A percentile compares a stretch with the other conserved stretches of the same genome.
Conservation (phyloP, 2,113 vertebrate species). For the Cacatua alba region DNA sequence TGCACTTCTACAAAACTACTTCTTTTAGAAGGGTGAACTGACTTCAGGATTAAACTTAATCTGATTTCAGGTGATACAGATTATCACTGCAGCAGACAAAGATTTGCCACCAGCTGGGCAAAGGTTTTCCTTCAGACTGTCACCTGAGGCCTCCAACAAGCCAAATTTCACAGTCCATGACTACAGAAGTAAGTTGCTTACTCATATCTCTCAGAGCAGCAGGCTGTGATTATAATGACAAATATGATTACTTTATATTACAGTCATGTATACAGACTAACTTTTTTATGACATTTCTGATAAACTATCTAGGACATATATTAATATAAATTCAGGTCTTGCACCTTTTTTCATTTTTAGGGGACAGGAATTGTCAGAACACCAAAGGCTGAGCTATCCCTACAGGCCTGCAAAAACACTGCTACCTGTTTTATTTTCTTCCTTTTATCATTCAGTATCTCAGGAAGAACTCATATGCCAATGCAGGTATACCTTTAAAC, state of each 20-base stretch:
- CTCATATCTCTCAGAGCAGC: not conserved
- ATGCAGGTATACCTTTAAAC: slow-evolving; percentile 30
- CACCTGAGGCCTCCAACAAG: slow-evolving; percentile 85
- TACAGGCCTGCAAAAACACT: slow-evolving; percentile 17
- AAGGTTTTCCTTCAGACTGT: slow-evolving; percentile 88
- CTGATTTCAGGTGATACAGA: slow-evolving; percentile 90
- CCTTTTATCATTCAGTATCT: slow-evolving; percentile 34
- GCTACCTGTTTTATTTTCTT: slow-evolving; percentile 33
- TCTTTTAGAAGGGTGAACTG: not conserved
- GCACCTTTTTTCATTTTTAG: slow-evolving; percentile 21
- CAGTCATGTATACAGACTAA: not conserved
- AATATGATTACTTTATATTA: not conserved
- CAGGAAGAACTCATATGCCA: slow-evolving; percentile 9
- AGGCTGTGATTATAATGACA: not conserved
- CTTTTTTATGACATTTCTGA: not conserved
- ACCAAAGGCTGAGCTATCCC: slow-evolving; percentile 11
- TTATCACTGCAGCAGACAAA: slow-evolving; percentile 87
- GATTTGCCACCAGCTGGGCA: slow-evolving; percentile 90
- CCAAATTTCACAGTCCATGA: slow-evolving; percentile 96
- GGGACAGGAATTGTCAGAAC: slow-evolving; percentile 6
- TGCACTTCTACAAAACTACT: not conserved
- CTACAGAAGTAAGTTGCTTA: slow-evolving; percentile 89
- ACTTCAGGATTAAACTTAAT: slow-evolving; percentile 39
- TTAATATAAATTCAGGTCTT: slow-evolving; percentile 9
- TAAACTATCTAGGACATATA: not conserved